These are phyloP conservation scores for Characodon lateralis DNA, from an alignment of 2,797 vertebrate genomes.

Conservation along the genomic window DNA sequence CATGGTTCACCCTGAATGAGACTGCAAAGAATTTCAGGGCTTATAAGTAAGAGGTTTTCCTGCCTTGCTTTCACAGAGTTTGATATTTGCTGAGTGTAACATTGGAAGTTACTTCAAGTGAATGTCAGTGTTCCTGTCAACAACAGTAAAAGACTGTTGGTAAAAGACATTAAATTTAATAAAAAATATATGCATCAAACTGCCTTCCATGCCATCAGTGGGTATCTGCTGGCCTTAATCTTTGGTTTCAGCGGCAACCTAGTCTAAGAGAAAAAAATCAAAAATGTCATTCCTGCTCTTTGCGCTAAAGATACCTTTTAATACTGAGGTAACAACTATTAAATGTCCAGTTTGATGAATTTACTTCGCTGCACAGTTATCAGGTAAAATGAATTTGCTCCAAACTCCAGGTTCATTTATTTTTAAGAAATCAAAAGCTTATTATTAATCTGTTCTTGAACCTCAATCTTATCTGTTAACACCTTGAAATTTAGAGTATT, in stretches of 20 bases:
- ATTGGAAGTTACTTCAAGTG: neutral
- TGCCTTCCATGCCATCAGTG: neutral
- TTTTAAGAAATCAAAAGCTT: neutral
- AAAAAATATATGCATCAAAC: neutral
- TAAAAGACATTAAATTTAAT: neutral
- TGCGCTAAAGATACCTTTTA: neutral
- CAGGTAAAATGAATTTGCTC: neutral
- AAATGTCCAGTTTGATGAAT: neutral
- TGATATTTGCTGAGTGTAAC: neutral
- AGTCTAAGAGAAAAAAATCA: neutral
- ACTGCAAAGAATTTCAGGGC: slow-evolving; percentile 1
- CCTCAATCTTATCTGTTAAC: neutral
- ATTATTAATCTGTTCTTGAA: neutral
- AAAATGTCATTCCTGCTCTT: neutral
- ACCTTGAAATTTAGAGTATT: neutral
- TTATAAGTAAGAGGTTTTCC: neutral
- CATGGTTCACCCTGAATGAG: neutral
- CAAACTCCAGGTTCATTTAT: neutral
- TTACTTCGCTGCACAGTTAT: neutral
- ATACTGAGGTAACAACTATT: neutral
- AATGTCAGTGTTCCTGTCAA: neutral
- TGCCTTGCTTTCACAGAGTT: neutral
- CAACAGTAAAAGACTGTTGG: neutral
- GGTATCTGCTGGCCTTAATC: neutral
- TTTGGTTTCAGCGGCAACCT: neutral